Evolutionary conservation across 1,140 invertebrate species (phyloP).

Genomic region (Elysia chlorotica): DNA sequence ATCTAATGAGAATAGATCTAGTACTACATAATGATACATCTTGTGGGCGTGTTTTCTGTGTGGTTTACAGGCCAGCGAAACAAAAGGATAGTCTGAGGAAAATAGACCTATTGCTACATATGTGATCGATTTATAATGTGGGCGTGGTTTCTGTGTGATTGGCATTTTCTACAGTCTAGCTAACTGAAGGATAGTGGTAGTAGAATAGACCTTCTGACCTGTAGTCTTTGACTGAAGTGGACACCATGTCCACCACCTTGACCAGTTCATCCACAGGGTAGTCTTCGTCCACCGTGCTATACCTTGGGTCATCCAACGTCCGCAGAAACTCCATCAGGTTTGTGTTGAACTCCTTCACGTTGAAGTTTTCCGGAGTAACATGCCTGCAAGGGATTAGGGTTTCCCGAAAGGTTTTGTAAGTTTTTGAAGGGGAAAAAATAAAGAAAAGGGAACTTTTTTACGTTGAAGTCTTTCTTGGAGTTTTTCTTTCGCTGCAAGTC

Average conservation of each 20-base stretch:
- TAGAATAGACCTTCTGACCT: neutral
- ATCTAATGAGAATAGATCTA: neutral
- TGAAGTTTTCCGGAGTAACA: slow-evolving; percentile 1
- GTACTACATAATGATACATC: too few species aligned
- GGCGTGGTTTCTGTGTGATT: neutral
- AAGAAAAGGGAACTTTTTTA: too few species aligned
- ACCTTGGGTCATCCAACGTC: neutral
- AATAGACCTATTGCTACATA: neutral
- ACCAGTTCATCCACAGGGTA: slow-evolving; percentile 1
- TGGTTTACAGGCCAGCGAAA: neutral
- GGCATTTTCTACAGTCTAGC: neutral
- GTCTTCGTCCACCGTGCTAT: neutral
- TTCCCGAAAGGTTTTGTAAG: too few species aligned
- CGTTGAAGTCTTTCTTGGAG: too few species aligned
- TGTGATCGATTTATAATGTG: neutral
- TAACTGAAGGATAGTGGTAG: neutral
- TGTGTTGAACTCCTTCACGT: slow-evolving; percentile 4
- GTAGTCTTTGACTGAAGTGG: slow-evolving; percentile 1
- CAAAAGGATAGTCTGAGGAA: neutral
- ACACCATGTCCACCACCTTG: neutral
- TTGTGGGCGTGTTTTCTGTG: neutral
- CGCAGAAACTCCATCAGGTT: slow-evolving; percentile 3
- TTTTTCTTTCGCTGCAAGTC: too few species aligned
- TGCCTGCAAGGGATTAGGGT: too few species aligned
- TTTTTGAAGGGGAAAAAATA: too few species aligned